Base-by-base conservation (phyloP, 2,797 vertebrate genomes). In the Spinus pinus region DNA sequence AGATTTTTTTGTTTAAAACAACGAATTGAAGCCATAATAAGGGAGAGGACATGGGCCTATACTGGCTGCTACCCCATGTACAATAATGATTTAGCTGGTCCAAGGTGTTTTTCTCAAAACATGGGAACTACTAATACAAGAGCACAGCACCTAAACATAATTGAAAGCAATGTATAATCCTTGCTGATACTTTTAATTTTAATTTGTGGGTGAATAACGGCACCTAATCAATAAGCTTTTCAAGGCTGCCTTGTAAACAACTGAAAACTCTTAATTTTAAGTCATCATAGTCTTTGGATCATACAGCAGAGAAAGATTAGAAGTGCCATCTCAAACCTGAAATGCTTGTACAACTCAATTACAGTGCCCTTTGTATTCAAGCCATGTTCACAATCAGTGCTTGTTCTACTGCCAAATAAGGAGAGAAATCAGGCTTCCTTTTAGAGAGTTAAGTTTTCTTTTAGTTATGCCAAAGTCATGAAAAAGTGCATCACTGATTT, bases 371-470 rank as follows among this genome's bases (percentile, higher is more conserved):
- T 93, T 74, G 77, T 71, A 94, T 91, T 84, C 95, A 47, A 70
- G 85, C 86, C 62, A 4, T 69, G 87, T 35, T 86, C 88, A 71
- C 86, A 94, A 96, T 89, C 90, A 93, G 85, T 81, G 30, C 80
- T 88, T 88, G 84, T 92, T 95, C 83, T 71, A 85, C 64, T 95
- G 91, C 90, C 80, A 82, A 86, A 91, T 82, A 93, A 80, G 89
- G 94, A 83, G 56, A 93, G 73, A 80, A 92, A 73, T 37, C 73
- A 66, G 79, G 46, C 69, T 88, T 58, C 72, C 83, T 94, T 88
- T 51, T 73, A 57, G 22, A 77, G 64, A 84, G n/a, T n/a, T 64
- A 54, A 81, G 46, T 77, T 92, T 95, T 75, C 77, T 85, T 66
- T 77, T 73, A 67, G 90, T 92, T 93, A 92, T 72, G 72, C 78